These are phyloP conservation scores for Sphenopsis melanotis DNA, from an alignment of 2,797 vertebrate genomes.

Conservation along the genomic window DNA sequence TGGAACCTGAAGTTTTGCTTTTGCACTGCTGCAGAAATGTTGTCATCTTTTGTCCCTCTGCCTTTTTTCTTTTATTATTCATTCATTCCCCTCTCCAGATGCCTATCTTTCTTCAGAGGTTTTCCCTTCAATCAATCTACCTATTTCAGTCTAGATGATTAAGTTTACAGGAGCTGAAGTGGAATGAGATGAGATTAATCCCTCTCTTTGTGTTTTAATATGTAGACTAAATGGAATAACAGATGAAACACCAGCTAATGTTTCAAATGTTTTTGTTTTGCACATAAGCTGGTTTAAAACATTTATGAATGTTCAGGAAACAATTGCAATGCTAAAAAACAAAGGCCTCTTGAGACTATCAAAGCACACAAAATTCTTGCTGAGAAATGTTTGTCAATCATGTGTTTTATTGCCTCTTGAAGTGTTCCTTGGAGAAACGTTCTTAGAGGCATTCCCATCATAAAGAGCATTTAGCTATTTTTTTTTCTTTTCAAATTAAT, in stretches of 20 bases:
- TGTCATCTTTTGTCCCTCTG: background rate
- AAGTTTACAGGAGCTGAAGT: background rate
- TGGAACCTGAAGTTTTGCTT: background rate
- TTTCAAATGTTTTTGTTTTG: background rate
- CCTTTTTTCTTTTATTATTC: background rate
- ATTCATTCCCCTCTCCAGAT: background rate
- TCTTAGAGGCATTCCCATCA: background rate
- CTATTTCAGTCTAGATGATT: background rate
- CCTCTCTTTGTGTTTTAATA: background rate
- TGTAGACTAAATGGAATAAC: background rate
- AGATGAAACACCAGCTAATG: background rate
- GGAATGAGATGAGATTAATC: background rate
- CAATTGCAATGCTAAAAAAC: background rate
- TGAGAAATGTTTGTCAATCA: background rate
- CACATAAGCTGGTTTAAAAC: background rate
- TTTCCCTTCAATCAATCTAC: background rate
- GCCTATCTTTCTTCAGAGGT: background rate
- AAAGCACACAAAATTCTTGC: background rate
- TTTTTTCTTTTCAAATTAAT: constrained; percentile 9
- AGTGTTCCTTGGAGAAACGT: background rate
- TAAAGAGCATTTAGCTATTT: background rate
- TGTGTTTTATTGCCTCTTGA: background rate
- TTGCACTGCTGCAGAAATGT: background rate
- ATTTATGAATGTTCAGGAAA: background rate
- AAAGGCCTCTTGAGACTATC: background rate